These are phyloP conservation scores for Metopolophium dirhodum DNA, from an alignment of 1,140 invertebrate species.

Conservation along the genomic window DNA sequence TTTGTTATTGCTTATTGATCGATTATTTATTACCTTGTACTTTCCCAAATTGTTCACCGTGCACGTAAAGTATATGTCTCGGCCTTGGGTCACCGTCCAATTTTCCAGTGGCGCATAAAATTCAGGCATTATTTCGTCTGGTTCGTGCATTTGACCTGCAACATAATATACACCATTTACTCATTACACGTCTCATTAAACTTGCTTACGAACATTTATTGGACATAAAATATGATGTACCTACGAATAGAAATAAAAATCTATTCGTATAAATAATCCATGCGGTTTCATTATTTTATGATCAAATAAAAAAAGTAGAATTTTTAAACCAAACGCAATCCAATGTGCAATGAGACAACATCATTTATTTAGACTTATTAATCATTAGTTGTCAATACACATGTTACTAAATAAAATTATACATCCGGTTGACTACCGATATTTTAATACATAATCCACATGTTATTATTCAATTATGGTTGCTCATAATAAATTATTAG, in stretches of 20 bases:
- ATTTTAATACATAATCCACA: neutral
- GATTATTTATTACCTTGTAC: conserved; percentile 75
- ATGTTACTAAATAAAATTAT: neutral
- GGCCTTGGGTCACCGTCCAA: conserved; percentile 83
- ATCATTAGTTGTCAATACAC: neutral
- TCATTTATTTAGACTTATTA: neutral
- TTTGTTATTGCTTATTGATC: conserved; percentile 34
- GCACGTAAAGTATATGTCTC: conserved; percentile 86
- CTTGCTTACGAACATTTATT: neutral
- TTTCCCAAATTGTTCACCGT: conserved; percentile 84
- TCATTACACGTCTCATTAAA: neutral
- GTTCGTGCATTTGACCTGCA: conserved; percentile 62
- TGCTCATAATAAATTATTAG: too few relatives aligned
- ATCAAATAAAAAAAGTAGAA: neutral
- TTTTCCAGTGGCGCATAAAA: conserved; percentile 87
- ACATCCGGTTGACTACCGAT: neutral
- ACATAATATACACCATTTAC: conserved; percentile 28
- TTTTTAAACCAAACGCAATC: neutral
- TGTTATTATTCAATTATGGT: too few relatives aligned
- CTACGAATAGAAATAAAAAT: neutral
- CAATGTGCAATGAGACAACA: neutral
- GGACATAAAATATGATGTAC: neutral
- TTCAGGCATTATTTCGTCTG: conserved; percentile 71
- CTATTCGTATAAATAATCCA: neutral
- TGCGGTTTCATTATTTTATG: neutral